These are phyloP conservation scores for Diaphora mendica DNA, from an alignment of 2,888 invertebrate genomes.

Conservation along the genomic window DNA sequence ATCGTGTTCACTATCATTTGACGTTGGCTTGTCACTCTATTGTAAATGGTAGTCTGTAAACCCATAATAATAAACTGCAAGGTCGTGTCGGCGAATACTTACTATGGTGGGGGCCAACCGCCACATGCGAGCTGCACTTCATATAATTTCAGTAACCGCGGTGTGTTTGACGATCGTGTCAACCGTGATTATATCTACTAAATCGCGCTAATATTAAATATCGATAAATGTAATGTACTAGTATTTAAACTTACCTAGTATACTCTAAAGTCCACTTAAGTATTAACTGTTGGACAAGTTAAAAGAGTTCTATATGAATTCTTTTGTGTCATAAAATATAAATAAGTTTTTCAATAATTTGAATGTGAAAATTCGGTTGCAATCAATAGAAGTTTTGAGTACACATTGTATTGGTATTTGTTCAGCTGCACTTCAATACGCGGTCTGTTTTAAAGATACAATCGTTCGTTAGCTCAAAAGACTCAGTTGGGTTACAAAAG, in stretches of 20 bases:
- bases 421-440: slow-evolving; percentile 63
- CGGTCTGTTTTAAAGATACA: slow-evolving; percentile 54
- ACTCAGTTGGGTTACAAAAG: slow-evolving; percentile 21
- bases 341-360: slow-evolving; percentile 16
- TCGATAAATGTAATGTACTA: neutral
- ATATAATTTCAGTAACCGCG: slow-evolving; percentile 68
- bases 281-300: neutral
- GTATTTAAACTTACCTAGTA: neutral
- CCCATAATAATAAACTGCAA: slow-evolving; percentile 85
- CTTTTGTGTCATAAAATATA: neutral
- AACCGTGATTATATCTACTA: neutral
- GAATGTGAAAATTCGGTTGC: slow-evolving; percentile 6
- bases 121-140: slow-evolving; percentile 69
- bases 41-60: slow-evolving; percentile 83
- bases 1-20: slow-evolving; percentile 81
- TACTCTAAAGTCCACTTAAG: neutral
- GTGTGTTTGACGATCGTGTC: slow-evolving; percentile 33
- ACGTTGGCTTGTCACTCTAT: slow-evolving; percentile 79
- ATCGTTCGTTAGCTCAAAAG: slow-evolving; percentile 55
- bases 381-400: slow-evolving; percentile 22
- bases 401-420: slow-evolving; percentile 57
- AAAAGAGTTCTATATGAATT: neutral
- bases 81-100: slow-evolving; percentile 67
- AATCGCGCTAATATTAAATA: neutral
- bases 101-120: slow-evolving; percentile 69